Conservation (phyloP, 2,113 vertebrate genomes). For the Alethe diademata region DNA sequence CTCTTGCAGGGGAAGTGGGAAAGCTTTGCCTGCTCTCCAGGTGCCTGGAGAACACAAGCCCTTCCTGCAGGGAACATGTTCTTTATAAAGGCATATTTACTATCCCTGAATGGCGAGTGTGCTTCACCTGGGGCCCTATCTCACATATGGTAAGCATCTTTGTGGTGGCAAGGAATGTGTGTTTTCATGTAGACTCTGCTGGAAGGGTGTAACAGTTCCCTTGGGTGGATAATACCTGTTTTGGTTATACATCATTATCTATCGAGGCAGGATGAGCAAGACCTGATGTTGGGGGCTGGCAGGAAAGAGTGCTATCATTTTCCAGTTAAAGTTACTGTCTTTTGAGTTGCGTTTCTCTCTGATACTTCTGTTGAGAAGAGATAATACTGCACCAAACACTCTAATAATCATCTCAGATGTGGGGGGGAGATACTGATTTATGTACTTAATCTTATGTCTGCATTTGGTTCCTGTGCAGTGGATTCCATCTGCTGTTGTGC, state of each 20-base stretch:
- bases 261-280: neutral
- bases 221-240: neutral
- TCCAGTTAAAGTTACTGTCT: neutral
- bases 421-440: neutral
- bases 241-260: neutral
- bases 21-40: neutral
- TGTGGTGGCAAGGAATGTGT: neutral
- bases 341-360: neutral
- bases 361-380: neutral
- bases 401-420: neutral
- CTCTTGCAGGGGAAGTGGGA: neutral
- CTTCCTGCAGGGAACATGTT: neutral
- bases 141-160: neutral
- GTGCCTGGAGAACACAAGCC: neutral
- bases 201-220: neutral
- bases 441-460: neutral
- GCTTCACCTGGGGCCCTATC: neutral
- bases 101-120: neutral
- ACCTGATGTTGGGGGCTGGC: accelerated
- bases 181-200: neutral
- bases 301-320: neutral
- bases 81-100: neutral
- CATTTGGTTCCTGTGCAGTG: neutral
- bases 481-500: neutral
- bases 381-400: neutral